Conservation (phyloP, 2,888 invertebrate genomes). For the Stratiomys singularior region DNA sequence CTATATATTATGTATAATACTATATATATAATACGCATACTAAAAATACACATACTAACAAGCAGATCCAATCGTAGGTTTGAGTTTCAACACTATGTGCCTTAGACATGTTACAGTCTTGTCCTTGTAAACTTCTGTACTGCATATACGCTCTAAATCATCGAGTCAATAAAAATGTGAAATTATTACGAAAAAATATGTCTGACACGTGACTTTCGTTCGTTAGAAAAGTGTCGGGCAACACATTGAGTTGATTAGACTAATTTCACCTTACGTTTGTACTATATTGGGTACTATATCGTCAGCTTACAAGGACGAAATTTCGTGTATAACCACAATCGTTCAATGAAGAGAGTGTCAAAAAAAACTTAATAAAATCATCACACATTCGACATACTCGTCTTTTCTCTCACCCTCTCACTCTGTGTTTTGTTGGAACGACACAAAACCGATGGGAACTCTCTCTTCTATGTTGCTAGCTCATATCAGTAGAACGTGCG, state of each 20-base stretch:
- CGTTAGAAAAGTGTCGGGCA: conserved; percentile 17
- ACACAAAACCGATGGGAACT: not conserved
- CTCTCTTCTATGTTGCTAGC: conserved; percentile 1
- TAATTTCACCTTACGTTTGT: conserved; percentile 30
- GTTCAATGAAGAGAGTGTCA: conserved; percentile 48
- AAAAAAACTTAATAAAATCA: conserved; percentile 52
- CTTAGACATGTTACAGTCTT: no score
- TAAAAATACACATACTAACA: no score
- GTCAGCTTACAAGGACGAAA: not conserved
- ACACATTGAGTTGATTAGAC: conserved; percentile 37
- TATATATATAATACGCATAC: no score
- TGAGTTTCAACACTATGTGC: no score
- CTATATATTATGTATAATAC: no score
- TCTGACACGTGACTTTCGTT: conserved; percentile 47
- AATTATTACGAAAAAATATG: conserved; percentile 50
- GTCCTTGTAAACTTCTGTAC: no score
- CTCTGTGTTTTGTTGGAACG: not conserved
- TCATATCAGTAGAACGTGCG: conserved; percentile 17
- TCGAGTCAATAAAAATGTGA: conserved; percentile 50
- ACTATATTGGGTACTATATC: not conserved
- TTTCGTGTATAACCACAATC: conserved; percentile 40
- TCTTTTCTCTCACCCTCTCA: no score
- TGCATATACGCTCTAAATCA: not conserved
- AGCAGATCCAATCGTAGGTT: no score
- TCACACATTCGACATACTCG: conserved; percentile 46